These are phyloP conservation scores for Podargus strigoides DNA, from an alignment of 2,797 vertebrate genomes.

Conservation along the genomic window DNA sequence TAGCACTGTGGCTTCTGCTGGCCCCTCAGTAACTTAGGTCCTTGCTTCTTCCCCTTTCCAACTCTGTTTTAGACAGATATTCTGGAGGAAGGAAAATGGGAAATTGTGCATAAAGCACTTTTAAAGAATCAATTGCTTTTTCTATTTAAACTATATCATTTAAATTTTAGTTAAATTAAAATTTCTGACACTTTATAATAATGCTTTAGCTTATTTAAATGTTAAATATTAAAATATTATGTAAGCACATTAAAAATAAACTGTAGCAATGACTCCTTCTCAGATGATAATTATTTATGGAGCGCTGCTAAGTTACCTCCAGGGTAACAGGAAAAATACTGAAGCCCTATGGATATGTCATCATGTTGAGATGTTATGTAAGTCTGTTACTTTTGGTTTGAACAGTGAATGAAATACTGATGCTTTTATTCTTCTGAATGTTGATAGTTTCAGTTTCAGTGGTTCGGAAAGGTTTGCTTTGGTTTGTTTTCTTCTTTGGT, in stretches of 20 bases:
- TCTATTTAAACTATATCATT: not conserved
- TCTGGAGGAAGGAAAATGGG: not conserved
- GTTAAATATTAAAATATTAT: conserved; percentile 56
- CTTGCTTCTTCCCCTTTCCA: not conserved
- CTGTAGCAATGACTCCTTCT: conserved; percentile 53
- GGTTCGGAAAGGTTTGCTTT: not conserved
- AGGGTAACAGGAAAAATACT: conserved; percentile 63
- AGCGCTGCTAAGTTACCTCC: conserved; percentile 69
- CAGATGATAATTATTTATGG: conserved; percentile 64
- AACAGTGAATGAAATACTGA: not conserved
- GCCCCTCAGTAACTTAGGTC: not conserved
- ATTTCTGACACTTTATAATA: not conserved
- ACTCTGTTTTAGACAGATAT: not conserved
- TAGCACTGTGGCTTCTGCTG: not conserved
- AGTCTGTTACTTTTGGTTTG: not conserved
- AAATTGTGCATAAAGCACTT: not conserved
- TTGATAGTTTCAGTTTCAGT: not conserved
- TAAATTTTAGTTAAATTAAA: not conserved
- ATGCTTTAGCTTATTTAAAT: conserved; percentile 5
- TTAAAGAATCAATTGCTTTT: not conserved
- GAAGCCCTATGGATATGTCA: conserved; percentile 54
- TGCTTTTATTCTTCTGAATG: not conserved
- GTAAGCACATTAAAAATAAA: conserved; percentile 63
- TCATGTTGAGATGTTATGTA: conserved; percentile 40
- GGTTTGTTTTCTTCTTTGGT: not conserved